Evolutionary conservation across 2,113 vertebrate genomes (phyloP).

Genomic region (Chrysochloris asiatica): DNA sequence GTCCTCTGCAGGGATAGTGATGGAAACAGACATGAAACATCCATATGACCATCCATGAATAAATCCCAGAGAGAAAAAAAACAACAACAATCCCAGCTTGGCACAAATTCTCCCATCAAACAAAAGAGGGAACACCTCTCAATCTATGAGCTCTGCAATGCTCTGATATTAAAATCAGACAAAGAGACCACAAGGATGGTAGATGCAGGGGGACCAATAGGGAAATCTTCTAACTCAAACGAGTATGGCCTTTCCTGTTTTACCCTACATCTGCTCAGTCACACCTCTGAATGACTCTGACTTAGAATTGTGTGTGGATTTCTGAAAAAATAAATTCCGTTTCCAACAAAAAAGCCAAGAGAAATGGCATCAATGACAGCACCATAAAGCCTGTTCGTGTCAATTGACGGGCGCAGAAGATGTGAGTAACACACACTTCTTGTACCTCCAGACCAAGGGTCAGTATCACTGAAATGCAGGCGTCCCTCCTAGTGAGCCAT

Average conservation of each 20-base stretch:
- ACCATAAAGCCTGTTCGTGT: constrained; percentile 49
- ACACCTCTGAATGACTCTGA: background rate
- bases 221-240: background rate
- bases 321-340: constrained; percentile 58
- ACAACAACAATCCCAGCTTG: background rate
- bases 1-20: background rate
- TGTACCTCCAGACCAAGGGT: background rate
- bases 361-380: constrained; percentile 38
- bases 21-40: background rate
- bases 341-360: constrained; percentile 37
- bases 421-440: constrained; percentile 47
- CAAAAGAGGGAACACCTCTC: background rate
- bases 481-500: background rate
- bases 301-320: background rate
- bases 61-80: background rate
- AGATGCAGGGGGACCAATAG: background rate
- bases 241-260: background rate
- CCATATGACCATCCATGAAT: background rate
- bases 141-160: background rate
- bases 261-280: background rate
- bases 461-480: background rate
- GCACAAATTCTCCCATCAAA: background rate
- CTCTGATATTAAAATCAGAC: background rate
- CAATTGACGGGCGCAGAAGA: constrained; percentile 53
- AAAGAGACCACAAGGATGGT: background rate